phyloP scores from a whole-genome alignment of 92 coral and sea anemone species.

The Epizoanthus scotinus region DNA sequence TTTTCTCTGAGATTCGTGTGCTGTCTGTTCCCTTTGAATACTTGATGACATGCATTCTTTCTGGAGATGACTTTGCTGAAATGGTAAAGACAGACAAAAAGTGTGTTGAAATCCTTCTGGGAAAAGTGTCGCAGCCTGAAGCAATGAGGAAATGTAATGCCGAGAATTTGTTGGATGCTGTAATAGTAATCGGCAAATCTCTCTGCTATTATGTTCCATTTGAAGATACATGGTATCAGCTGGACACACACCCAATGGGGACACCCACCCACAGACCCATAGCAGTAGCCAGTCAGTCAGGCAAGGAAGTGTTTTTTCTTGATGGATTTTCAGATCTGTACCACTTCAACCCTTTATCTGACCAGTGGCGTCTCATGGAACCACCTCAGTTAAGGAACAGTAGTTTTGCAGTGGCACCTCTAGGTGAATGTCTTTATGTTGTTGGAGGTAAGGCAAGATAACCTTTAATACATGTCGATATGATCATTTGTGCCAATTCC shows the following conservation, averaged over 20 bases:
- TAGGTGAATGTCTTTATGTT: conserved; percentile 29
- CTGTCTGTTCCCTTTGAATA: conserved; percentile 36
- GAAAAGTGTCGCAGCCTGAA: conserved; percentile 26
- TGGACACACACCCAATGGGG: conserved; percentile 18
- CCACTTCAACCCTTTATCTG: not conserved
- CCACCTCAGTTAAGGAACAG: conserved; percentile 17
- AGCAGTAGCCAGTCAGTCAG: conserved; percentile 33
- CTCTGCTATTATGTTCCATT: conserved; percentile 27
- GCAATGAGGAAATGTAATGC: conserved; percentile 31
- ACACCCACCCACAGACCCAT: not conserved
- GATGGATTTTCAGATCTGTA: conserved; percentile 33
- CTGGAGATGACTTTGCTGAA: conserved; percentile 37
- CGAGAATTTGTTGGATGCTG: conserved; percentile 20
- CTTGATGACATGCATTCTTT: conserved; percentile 1
- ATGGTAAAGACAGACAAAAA: conserved; percentile 31
- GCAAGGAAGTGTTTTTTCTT: conserved; percentile 27
- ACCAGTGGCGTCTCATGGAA: conserved; percentile 14
- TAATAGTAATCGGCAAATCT: conserved; percentile 5
- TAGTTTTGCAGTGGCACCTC: conserved; percentile 18
- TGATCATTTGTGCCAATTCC: too few relatives aligned
- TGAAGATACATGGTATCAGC: conserved; percentile 25
- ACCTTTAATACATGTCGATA: too few relatives aligned
- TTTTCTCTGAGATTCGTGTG: conserved; percentile 34
- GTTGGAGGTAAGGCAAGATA: conserved; percentile 18
- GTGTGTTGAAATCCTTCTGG: conserved; percentile 6